Evolutionary conservation across 2,113 vertebrate species (phyloP).

Genomic region (Hypocryptadius cinnamomeus): DNA sequence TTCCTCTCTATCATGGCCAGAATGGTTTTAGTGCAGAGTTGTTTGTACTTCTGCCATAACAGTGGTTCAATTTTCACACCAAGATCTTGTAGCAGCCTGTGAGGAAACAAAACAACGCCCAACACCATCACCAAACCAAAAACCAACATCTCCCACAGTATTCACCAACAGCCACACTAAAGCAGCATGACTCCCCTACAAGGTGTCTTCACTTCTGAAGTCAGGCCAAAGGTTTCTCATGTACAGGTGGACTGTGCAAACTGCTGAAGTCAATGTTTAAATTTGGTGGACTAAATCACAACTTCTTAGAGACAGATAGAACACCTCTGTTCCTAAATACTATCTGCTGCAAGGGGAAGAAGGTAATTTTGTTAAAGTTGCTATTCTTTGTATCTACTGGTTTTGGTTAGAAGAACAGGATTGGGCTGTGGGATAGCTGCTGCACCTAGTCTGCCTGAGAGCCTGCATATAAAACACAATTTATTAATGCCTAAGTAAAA

Average conservation of each 20-base stretch:
- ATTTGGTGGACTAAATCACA: not conserved
- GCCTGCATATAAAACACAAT: not conserved
- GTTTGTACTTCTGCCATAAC: not conserved
- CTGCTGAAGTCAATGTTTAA: not conserved
- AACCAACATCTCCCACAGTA: fast-evolving
- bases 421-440: not conserved
- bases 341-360: not conserved
- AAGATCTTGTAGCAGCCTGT: not conserved
- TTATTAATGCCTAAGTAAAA: not conserved
- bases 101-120: not conserved
- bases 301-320: not conserved
- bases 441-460: not conserved
- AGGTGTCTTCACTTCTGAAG: not conserved
- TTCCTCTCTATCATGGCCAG: not conserved
- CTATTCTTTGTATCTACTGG: not conserved
- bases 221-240: not conserved
- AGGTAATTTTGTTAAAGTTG: not conserved
- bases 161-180: not conserved
- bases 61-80: not conserved
- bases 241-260: not conserved
- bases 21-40: not conserved
- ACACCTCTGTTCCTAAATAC: not conserved
- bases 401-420: not conserved
- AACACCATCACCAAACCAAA: not conserved
- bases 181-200: not conserved